These are phyloP conservation scores for Drosophila ficusphila DNA, from an alignment of 1,140 invertebrate genomes.

Conservation along the genomic window DNA sequence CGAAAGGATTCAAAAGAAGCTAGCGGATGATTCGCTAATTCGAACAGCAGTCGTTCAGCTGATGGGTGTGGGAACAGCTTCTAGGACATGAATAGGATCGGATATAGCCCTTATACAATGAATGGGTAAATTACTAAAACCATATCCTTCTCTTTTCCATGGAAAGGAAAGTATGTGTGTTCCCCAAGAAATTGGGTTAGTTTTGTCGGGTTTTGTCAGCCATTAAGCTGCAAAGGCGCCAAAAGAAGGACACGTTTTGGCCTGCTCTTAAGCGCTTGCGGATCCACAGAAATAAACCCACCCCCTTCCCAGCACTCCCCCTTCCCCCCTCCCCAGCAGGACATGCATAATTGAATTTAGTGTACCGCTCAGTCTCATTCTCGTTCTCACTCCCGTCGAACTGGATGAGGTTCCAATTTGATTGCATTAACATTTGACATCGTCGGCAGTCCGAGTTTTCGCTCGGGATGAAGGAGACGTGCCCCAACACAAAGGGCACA, in stretches of 20 bases:
- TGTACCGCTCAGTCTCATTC: constrained; percentile 2
- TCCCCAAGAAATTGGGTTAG: no score
- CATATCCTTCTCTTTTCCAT: no score
- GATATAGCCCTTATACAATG: no score
- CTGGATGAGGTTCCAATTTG: constrained; percentile 60
- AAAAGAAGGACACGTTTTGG: constrained; percentile 26
- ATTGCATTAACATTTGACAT: constrained; percentile 65
- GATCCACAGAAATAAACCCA: neutral
- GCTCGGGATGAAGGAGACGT: constrained; percentile 33
- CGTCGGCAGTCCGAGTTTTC: constrained; percentile 28
- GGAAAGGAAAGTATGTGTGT: no score
- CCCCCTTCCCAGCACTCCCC: neutral
- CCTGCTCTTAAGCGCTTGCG: constrained; percentile 19
- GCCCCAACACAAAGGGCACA: constrained; percentile 23
- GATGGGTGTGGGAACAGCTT: neutral
- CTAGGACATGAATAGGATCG: no score
- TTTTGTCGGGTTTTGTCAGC: neutral
- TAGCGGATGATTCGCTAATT: constrained; percentile 14
- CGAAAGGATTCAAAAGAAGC: constrained; percentile 12
- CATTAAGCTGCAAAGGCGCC: constrained; percentile 2
- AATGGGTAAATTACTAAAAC: neutral
- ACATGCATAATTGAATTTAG: constrained; percentile 55
- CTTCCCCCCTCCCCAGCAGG: neutral
- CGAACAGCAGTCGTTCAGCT: constrained; percentile 18
- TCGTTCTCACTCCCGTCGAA: constrained; percentile 28